A percentile compares a stretch with the other conserved stretches of the same genome.
Evolutionary conservation across 2,113 vertebrate genomes (phyloP).

Genomic region (Sceloporus undulatus): DNA sequence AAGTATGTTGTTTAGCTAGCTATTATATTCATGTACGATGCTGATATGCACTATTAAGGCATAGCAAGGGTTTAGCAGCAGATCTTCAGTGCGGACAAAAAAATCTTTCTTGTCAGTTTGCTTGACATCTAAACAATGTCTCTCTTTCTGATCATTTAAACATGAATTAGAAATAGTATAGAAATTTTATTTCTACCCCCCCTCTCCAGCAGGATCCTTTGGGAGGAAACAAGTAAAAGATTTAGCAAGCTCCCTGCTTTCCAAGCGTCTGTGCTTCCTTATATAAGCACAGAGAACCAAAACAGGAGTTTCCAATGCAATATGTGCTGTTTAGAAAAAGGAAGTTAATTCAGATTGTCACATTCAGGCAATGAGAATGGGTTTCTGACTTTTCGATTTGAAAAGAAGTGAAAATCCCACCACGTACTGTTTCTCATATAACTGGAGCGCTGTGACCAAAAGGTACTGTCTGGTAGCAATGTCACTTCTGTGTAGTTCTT

Average conservation of each 20-base stretch:
- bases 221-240: background rate
- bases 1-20: slow-evolving; percentile 24
- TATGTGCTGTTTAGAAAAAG: background rate
- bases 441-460: background rate
- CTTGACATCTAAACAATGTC: slow-evolving; percentile 3
- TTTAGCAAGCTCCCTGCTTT: background rate
- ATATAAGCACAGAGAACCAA: background rate
- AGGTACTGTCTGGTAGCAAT: background rate
- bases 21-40: slow-evolving; percentile 18
- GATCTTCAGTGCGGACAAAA: slow-evolving; percentile 3
- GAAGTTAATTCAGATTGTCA: background rate
- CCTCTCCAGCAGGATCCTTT: too few relatives aligned
- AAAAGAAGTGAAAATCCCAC: background rate
- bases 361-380: background rate
- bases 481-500: background rate
- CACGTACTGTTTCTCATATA: background rate
- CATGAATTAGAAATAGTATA: background rate
- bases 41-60: slow-evolving; percentile 1
- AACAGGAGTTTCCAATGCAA: background rate
- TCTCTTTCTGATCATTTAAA: background rate
- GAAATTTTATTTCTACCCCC: too few relatives aligned
- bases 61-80: background rate
- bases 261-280: background rate
- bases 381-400: background rate
- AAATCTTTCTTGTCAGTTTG: background rate